These are phyloP conservation scores for Oasisia sp. DNA, from an alignment of 2,888 invertebrate genomes.

Conservation along the genomic window DNA sequence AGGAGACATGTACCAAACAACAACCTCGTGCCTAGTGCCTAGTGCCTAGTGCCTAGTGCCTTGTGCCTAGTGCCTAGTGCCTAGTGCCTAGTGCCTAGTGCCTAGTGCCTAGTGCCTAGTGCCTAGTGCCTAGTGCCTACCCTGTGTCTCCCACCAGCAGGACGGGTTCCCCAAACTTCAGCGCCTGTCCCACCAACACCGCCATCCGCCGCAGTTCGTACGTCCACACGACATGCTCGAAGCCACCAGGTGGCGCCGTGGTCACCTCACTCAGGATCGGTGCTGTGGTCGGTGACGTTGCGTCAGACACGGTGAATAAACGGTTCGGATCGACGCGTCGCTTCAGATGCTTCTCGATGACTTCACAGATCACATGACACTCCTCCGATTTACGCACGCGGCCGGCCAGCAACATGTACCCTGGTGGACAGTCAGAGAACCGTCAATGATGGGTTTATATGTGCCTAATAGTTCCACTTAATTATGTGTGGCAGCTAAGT, in stretches of 20 bases:
- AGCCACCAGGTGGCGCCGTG: slow-evolving; percentile 53
- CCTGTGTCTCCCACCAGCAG: slow-evolving; percentile 96
- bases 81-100: too few relatives aligned
- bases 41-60: slow-evolving; percentile 43
- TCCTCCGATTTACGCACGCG: slow-evolving; percentile 89
- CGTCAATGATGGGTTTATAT: too few relatives aligned
- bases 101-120: too few relatives aligned
- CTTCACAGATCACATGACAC: slow-evolving; percentile 80
- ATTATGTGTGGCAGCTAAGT: too few relatives aligned
- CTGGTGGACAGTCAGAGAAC: slow-evolving; percentile 51
- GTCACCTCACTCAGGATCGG: slow-evolving; percentile 33
- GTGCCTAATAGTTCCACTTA: too few relatives aligned
- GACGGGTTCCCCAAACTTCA: slow-evolving; percentile 92
- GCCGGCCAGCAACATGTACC: slow-evolving; percentile 92
- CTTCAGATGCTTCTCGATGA: slow-evolving; percentile 76
- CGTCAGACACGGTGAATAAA: slow-evolving; percentile 72
- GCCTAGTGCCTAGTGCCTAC: slow-evolving; percentile 46
- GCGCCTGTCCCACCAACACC: slow-evolving; percentile 77
- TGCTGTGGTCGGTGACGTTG: slow-evolving; percentile 80
- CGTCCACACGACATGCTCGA: slow-evolving; percentile 93
- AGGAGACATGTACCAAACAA: too few relatives aligned
- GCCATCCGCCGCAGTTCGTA: slow-evolving; percentile 82
- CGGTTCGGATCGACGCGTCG: slow-evolving; percentile 77
- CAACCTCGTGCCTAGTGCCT: too few relatives aligned
- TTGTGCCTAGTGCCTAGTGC: too few relatives aligned